Percentiles rank a stretch among this genome's conserved stretches.
phyloP scores from a whole-genome alignment of 2,113 vertebrate species.

The Nansenia antarctica region DNA sequence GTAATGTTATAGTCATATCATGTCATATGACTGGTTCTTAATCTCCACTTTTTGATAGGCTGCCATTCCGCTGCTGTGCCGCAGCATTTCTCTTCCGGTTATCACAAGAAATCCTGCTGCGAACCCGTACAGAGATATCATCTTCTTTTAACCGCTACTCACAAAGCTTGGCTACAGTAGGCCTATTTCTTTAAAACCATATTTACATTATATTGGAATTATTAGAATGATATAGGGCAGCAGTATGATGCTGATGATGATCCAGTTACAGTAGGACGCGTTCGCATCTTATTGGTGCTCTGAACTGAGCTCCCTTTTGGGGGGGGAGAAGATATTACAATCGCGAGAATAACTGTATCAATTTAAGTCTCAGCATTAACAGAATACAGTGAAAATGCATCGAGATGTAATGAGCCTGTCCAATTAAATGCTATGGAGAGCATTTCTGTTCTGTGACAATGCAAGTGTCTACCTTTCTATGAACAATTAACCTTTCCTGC shows the following conservation, averaged over 20 bases:
- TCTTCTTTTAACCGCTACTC: too few relatives aligned
- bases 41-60: constrained; percentile 8
- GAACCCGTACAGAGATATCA: too few relatives aligned
- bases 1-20: too few relatives aligned
- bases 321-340: background rate
- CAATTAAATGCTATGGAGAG: background rate
- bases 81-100: constrained; percentile 59
- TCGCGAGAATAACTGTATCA: background rate
- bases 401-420: background rate
- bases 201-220: background rate
- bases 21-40: background rate
- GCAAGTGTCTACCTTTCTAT: background rate
- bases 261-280: background rate
- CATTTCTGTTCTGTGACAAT: background rate
- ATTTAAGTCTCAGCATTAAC: background rate
- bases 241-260: background rate
- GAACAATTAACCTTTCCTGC: background rate
- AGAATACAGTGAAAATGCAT: background rate
- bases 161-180: too few relatives aligned
- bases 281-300: background rate
- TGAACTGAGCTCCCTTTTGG: background rate
- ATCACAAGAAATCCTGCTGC: background rate
- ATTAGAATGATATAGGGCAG: background rate
- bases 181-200: background rate
- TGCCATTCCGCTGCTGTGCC: constrained; percentile 11